Base-by-base conservation (phyloP, 2,797 vertebrate genomes). In the Aphelocoma californica region DNA sequence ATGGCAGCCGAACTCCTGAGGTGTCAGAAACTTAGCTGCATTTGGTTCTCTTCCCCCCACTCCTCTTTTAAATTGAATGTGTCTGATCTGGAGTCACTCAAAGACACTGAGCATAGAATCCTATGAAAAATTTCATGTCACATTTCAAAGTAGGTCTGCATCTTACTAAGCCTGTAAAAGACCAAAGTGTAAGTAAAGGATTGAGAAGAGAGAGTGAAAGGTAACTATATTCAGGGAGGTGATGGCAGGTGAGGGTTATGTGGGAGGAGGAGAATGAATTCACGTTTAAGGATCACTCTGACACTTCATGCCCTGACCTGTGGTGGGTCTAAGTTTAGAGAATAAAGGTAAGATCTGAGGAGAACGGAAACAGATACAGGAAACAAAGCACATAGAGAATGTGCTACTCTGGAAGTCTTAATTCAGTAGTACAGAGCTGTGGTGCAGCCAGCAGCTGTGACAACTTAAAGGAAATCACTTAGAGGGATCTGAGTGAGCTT, bases 211-310 rank as follows among this genome's bases (percentile, higher is more conserved):
- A 40, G 73, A 84, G 57, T 40, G 83, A 88, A 94, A 95, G 93
- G 92, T 96, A 92, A 80, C 64, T 93, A 78, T 90, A 86, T 45
- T 95, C 67, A 48, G 47, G 86, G 75, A 96, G 38, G 94, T 92
- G 95, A 95, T 96, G 95, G 91, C 94, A 95, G 92, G 92, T 92
- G 95, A 93, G 83, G 91, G 45, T 40, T 86, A 70, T 92, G 96
- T 93, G 57, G 94, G 96, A 87, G 94, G 93, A 92, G 78, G 53
- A 90, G 75, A 88, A 67, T 34, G 69, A 96, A 77, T 82, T 90
- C 61, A 20, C 69, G 62, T 92, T 89, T 91, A 72, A 82, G 64
- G 71, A 81, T 93, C 61, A 77, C 48, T 86, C 57, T 92, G 93
- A 84, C 58, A 11, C 78, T 80, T 93, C 57, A 34, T 70, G 81